phyloP scores from a whole-genome alignment of 2,888 invertebrate genomes.

The Erynnis tages region DNA sequence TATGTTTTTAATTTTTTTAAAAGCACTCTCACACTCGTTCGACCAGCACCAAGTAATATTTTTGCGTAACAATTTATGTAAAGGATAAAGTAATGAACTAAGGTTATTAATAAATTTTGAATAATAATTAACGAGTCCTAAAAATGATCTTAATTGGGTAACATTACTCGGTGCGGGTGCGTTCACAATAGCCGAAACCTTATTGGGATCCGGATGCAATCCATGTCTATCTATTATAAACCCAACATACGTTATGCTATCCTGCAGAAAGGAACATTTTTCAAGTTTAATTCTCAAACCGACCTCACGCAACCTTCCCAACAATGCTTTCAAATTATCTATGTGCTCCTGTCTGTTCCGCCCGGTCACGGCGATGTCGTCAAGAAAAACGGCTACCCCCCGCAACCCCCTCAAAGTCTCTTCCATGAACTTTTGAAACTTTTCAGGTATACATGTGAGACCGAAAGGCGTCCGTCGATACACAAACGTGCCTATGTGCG shows the following conservation, averaged over 20 bases:
- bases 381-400: conserved; percentile 26
- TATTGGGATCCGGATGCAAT: conserved; percentile 27
- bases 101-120: conserved; percentile 6
- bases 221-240: conserved; percentile 29
- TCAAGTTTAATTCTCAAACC: conserved; percentile 29
- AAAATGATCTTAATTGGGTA: conserved; percentile 26
- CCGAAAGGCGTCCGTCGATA: conserved; percentile 34
- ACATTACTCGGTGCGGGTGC: conserved; percentile 30
- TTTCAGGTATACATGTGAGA: conserved; percentile 34
- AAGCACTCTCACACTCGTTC: conserved; percentile 13
- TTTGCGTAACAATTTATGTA: conserved; percentile 12
- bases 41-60: conserved; percentile 6
- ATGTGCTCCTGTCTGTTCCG: conserved; percentile 15
- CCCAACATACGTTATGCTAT: conserved; percentile 18
- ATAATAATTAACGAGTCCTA: conserved; percentile 19
- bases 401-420: conserved; percentile 26
- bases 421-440: conserved; percentile 35
- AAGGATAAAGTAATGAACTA: conserved; percentile 8
- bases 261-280: conserved; percentile 16
- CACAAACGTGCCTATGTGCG: conserved; percentile 34
- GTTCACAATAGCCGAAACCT: conserved; percentile 27
- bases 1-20: conserved; percentile 29
- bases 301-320: conserved; percentile 20
- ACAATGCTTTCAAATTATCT: conserved; percentile 23
- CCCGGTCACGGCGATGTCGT: conserved; percentile 33